phyloP scores from a whole-genome alignment of 2,888 invertebrate species.

The Drosophila stalkeri region DNA sequence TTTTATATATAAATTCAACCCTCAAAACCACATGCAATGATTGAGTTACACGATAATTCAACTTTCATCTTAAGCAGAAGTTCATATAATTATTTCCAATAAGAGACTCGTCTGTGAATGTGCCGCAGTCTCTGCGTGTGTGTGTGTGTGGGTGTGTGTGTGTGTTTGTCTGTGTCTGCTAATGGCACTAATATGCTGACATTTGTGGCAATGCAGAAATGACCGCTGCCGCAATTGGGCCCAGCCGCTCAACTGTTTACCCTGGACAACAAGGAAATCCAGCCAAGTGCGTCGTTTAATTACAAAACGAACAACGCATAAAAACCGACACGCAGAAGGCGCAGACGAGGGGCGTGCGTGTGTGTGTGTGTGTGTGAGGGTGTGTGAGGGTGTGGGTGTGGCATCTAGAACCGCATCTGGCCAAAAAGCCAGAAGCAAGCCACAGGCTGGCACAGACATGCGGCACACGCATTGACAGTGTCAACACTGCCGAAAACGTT shows the following conservation, averaged over 20 bases:
- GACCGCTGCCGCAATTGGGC: slow-evolving; percentile 24
- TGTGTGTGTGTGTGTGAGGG: background rate
- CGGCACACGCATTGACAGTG: slow-evolving; percentile 36
- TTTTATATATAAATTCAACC: background rate
- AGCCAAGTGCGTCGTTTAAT: slow-evolving; percentile 79
- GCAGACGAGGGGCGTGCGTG: slow-evolving; percentile 9
- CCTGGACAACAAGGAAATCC: slow-evolving; percentile 53
- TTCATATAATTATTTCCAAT: slow-evolving; percentile 6
- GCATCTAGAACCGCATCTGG: slow-evolving; percentile 33
- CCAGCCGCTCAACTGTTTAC: slow-evolving; percentile 45
- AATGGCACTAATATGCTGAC: slow-evolving; percentile 22
- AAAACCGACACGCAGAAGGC: slow-evolving; percentile 59
- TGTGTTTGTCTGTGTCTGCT: slow-evolving; percentile 7
- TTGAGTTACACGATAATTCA: background rate
- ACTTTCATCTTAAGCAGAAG: background rate
- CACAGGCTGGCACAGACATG: slow-evolving; percentile 44
- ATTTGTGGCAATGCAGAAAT: slow-evolving; percentile 47
- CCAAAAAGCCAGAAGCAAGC: slow-evolving; percentile 28
- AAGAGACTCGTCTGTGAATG: background rate
- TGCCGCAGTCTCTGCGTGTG: background rate
- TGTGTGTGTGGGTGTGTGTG: too few species aligned
- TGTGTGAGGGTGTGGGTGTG: slow-evolving; percentile 2
- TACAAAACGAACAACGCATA: slow-evolving; percentile 82
- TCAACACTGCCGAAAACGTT: slow-evolving; percentile 21
- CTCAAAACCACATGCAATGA: background rate